These are phyloP conservation scores for Ichneumoninae sp. DNA, from an alignment of 2,888 invertebrate species.

Conservation along the genomic window DNA sequence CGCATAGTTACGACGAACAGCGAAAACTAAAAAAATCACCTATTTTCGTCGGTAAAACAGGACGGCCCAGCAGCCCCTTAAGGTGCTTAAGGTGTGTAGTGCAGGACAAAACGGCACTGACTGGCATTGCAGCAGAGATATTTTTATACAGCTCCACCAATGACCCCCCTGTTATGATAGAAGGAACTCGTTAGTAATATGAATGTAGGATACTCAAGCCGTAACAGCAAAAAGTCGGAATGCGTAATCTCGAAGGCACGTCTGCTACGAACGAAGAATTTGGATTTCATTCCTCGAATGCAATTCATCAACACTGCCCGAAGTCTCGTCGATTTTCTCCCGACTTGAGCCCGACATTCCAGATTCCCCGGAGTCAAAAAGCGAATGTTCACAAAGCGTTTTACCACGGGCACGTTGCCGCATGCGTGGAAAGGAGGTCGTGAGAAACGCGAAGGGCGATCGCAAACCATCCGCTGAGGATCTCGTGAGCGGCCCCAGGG, in stretches of 20 bases:
- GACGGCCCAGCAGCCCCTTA: too few relatives aligned
- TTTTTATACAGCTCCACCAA: not conserved
- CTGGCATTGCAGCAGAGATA: not conserved
- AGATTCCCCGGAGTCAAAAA: not conserved
- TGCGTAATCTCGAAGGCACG: too few relatives aligned
- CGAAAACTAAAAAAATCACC: too few relatives aligned
- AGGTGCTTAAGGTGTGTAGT: not conserved
- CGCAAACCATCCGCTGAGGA: slow-evolving; percentile 25
- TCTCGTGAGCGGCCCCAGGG: slow-evolving; percentile 20
- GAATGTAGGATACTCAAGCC: too few relatives aligned
- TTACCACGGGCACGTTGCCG: not conserved
- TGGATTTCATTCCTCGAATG: not conserved
- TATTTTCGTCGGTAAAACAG: too few relatives aligned
- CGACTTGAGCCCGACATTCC: not conserved
- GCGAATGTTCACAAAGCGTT: not conserved
- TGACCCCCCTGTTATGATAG: too few relatives aligned
- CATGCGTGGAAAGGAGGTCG: slow-evolving; percentile 22
- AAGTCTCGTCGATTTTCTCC: not conserved
- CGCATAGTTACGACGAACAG: too few relatives aligned
- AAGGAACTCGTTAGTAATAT: too few relatives aligned
- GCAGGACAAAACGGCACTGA: slow-evolving; percentile 29
- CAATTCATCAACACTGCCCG: not conserved
- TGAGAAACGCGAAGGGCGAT: slow-evolving; percentile 25
- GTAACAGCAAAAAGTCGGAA: too few relatives aligned
- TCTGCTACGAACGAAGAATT: not conserved